phyloP scores from a whole-genome alignment of 2,113 vertebrate species.

The Vidua chalybeata region DNA sequence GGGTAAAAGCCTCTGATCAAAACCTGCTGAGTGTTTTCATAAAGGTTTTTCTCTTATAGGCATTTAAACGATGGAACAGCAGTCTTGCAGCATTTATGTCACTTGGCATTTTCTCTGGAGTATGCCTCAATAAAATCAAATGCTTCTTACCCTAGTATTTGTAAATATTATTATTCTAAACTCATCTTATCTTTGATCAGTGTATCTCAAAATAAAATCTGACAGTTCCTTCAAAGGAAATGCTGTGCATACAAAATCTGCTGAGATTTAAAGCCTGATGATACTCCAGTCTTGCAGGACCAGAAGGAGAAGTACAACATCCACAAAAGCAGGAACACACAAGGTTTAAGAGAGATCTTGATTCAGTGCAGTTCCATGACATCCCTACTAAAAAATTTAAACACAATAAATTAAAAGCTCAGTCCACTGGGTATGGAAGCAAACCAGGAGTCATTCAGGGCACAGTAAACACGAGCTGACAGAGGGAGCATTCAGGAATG shows the following conservation, averaged over 20 bases:
- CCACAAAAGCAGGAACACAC: not conserved
- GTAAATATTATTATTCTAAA: constrained; percentile 46
- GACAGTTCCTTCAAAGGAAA: constrained; percentile 4
- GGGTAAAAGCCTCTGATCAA: not conserved
- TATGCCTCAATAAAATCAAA: not conserved
- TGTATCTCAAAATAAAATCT: constrained; percentile 27
- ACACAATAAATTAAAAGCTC: constrained; percentile 45
- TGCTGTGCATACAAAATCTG: not conserved
- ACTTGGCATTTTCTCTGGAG: constrained; percentile 11
- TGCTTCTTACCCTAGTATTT: not conserved
- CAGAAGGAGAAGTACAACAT: not conserved
- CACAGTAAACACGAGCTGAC: not conserved
- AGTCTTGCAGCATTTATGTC: not conserved
- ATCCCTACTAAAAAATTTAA: constrained; percentile 47
- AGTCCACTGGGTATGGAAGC: not conserved
- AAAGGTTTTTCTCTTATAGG: not conserved
- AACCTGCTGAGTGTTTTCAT: not conserved
- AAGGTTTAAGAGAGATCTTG: not conserved
- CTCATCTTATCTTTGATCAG: constrained; percentile 25
- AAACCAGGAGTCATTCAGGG: constrained; percentile 6
- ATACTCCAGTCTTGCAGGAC: not conserved
- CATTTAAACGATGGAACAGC: not conserved
- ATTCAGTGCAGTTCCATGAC: constrained; percentile 24
- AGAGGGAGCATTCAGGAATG: constrained; percentile 44
- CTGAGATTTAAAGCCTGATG: not conserved